Conservation (phyloP, 2,113 vertebrate species). For the Heterotis niloticus region DNA sequence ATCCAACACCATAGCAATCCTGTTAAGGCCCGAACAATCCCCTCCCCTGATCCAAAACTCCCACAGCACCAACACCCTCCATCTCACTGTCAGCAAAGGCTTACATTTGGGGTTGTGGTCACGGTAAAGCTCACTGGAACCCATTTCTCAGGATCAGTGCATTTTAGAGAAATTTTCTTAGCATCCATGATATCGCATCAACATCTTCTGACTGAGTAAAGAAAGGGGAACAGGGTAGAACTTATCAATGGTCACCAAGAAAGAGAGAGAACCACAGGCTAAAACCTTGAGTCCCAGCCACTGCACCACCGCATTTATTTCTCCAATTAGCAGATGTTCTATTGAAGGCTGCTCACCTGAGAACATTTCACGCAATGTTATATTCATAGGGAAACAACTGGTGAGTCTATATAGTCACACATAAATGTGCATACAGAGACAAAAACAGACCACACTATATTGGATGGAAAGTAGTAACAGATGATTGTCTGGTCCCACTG, state of each 20-base stretch:
- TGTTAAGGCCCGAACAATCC: too few relatives aligned
- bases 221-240: neutral
- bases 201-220: neutral
- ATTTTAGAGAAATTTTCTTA: too few relatives aligned
- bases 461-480: neutral
- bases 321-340: constrained; percentile 16
- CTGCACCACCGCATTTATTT: constrained; percentile 1
- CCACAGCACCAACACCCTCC: too few relatives aligned
- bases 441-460: neutral
- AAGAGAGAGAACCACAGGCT: neutral
- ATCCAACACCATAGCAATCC: too few relatives aligned
- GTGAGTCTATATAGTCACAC: neutral
- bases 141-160: too few relatives aligned
- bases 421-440: neutral
- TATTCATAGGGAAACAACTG: too few relatives aligned
- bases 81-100: too few relatives aligned
- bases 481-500: too few relatives aligned
- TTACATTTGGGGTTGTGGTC: too few relatives aligned
- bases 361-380: neutral
- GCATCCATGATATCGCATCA: constrained; percentile 23
- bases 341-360: neutral
- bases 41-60: too few relatives aligned
- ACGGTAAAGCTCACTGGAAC: too few relatives aligned
- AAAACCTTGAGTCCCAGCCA: neutral
- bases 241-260: neutral